A percentile compares a stretch with the other conserved stretches of the same genome.
Evolutionary conservation across 2,797 vertebrate species (phyloP).

Genomic region (Glyptemys insculpta): DNA sequence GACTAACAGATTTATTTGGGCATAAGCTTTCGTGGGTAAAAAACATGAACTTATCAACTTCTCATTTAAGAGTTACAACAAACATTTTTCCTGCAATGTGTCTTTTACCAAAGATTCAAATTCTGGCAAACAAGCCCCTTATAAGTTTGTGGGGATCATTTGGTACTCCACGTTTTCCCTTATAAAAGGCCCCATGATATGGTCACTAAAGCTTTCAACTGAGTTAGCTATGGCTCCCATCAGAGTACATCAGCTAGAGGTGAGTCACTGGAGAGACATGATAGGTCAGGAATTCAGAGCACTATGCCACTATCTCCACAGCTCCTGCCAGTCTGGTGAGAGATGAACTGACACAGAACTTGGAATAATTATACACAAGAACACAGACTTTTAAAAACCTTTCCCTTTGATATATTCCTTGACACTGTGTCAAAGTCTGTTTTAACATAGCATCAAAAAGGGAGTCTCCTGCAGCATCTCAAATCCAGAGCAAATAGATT

Average conservation of each 20-base stretch:
- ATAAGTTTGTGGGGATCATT: neutral
- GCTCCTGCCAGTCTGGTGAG: neutral
- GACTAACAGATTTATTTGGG: too few relatives aligned
- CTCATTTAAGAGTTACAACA: neutral
- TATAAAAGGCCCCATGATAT: rapidly evolving
- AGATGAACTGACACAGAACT: neutral
- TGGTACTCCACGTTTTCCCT: neutral
- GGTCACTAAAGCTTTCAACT: neutral
- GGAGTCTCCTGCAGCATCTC: neutral
- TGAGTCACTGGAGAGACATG: rapidly evolving
- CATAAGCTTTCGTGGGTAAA: too few relatives aligned
- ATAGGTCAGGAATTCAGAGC: neutral
- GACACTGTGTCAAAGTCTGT: neutral
- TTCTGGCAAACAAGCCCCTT: neutral
- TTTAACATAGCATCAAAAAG: neutral
- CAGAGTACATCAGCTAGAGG: neutral
- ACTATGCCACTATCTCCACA: neutral
- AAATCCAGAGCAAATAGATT: neutral
- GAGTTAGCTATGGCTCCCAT: rapidly evolving
- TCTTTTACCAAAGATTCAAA: neutral
- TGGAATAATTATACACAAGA: neutral
- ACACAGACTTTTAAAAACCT: neutral
- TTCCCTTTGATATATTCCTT: neutral
- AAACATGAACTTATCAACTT: neutral
- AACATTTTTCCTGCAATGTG: neutral